Evolutionary conservation across 1,140 invertebrate genomes (phyloP), one percentile per base, ranked within the genome.

Genomic region (Ooceraea biroi): DNA sequence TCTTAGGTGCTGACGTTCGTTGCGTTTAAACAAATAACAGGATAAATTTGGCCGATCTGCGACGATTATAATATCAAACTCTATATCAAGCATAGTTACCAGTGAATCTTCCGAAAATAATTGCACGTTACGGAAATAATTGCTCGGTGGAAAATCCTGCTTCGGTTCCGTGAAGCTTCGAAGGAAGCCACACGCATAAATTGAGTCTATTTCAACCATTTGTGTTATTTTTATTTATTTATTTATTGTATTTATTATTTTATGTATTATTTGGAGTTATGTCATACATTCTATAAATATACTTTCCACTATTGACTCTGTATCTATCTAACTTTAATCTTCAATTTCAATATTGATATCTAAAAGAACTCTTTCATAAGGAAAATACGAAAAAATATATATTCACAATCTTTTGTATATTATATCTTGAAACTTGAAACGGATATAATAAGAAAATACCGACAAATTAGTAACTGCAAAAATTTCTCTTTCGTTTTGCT

Each of bases 41-140:
- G 77, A 57, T 82, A 82, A 82, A 72, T 82, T 48, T 17, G 25
- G 41, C 50, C 41, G 52, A 72, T 69, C 36, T 0, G 22, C 50
- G 77, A 82, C 52, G 77, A 82, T 72, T 72, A 82, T 82, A 82
- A 82, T 72, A 72, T 72, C 68, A 41, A n/a, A 41, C 8, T 72
- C 77, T 82, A 82, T 82, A 82, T 72, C 55, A 27, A 48, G 65
- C 52, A 11, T 0, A 5, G n/a, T 69, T 80, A 44, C 76, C 14
- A 14, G 77, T 19, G 63, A 46, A 60, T 22, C 77, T 60, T 57
- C 36, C 19, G 41, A 82, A 82, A 82, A 82, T 82, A 82, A 80
- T 80, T 80, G 30, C 36, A 25, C 73, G 41, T 19, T 48, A 22
- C 52, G n/a, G 69, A 57, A 74, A 60, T 60, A 61, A 76, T 74